Base-by-base conservation (phyloP, 2,888 invertebrate species). In the Andrena flavipes region DNA sequence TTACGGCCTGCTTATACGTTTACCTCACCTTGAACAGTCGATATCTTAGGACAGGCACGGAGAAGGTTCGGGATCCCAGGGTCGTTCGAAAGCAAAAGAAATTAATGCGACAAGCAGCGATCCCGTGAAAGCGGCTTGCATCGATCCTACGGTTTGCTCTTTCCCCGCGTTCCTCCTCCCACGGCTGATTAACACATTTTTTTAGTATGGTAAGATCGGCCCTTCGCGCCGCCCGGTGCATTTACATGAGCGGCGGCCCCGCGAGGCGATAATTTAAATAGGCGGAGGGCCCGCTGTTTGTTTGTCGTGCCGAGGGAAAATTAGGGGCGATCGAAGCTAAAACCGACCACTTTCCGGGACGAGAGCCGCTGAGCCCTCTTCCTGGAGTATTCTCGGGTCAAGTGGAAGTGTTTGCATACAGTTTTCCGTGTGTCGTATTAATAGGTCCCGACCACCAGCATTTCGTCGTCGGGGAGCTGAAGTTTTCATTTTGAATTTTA, bases 21-120 rank as follows among this genome's bases (percentile, higher is more conserved):
- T 84, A 67, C 68, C 64, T 80, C 72, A 73, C 78, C 86, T 88
- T 78, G 82, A 73, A 69, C 79, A 72, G 35, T 71, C 56, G 72
- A 70, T 77, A 75, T 70, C 74, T 84, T 64, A 49, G 74, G 78
- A 81, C 26, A 64, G 73, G 67, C 67, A 76, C 48, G 71, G 62
- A 67, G 73, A 68, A 69, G 63, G 56, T 51, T 76, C 67, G 49
- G 35, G 60, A 63, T 76, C 48, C 63, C 82, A 75, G 72, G 71
- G 63, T 51, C 76, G 16, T 68, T 70, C 30, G 68, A 59, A 62
- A 72, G 72, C 63, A 56, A 68, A 75, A 65, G 56, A 78, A 78
- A 78, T 71, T 62, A 54, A 71, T 56, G 62, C 33, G 16, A 62
- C 42, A 26, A 23, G 54, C 23, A 56, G 23, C n/a, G 29, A 42